Evolutionary conservation across 1,140 invertebrate species (phyloP), one percentile per base, ranked within the genome.

Genomic region (Sycophila sp.): DNA sequence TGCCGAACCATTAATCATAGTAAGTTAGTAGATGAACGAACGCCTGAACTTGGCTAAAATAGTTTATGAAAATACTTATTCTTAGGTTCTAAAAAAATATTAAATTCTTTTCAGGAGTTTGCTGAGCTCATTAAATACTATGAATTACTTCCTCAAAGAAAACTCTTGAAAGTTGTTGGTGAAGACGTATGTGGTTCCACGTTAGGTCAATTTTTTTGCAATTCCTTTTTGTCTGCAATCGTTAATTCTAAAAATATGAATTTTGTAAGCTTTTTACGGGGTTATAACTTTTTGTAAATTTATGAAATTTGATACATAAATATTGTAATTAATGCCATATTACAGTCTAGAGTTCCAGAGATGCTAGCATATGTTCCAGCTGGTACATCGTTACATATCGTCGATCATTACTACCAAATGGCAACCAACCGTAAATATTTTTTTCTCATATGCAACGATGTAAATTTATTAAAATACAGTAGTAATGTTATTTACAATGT

Each of bases 71-170:
- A n/a, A n/a, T n/a, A n/a, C n/a, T n/a, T n/a, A n/a, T n/a, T n/a
- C n/a, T n/a, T n/a, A n/a, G n/a, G n/a, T n/a, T n/a, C n/a, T n/a
- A n/a, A n/a, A n/a, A n/a, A n/a, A n/a, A n/a, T 51, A 2, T 24
- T 22, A 51, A 15, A 10, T 10, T 59, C 7, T 40, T 59, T 59
- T 5, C 30, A 60, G 58, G 13, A 22, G 13, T 3, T 60, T 28
- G 11, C 26, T 45, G 26, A 1, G 15, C 11, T 28, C 2, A 3
- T 2, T 10, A 45, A 17, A n/a, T 42, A n/a, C 1, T 60, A 60
- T 45, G 11, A 60, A 45, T 2, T 60, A 24, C 38, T 60, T 30
- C 58, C 58, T 4, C 58, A 60, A 30, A 42, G 36, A 17, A 58
- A 38, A 30, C n/a, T 60, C 17, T 26, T 26, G 11, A 36, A 60